Base-by-base conservation (phyloP, 2,888 invertebrate species). In the Thymelicus sylvestris region DNA sequence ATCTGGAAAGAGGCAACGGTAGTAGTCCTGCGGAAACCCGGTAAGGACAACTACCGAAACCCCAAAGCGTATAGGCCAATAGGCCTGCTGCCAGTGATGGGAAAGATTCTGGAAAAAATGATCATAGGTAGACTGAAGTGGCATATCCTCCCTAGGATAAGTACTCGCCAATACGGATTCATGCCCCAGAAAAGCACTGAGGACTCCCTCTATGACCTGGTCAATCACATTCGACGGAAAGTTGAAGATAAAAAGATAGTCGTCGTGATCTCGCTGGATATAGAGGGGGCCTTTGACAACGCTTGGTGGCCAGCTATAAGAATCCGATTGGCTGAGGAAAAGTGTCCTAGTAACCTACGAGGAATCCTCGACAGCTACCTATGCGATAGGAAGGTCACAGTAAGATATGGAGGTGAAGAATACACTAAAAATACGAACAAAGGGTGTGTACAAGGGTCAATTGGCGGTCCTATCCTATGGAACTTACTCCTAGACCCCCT, bases 21-120 rank as follows among this genome's bases (percentile, higher is more conserved):
- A 2, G 31, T 62, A 1, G 15, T 62, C 13, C 13, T 62, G 3
- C n/a, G 62, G 47, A 62, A 62, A 44, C 62, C 62, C 13, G 62
- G 47, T 6, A 44, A 31, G 24, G 38, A 44, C 6, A 47, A 62
- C 24, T 62, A 62, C 13, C 44, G 10, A 2, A 19, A 44, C 2
- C 62, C 62, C 3, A 62, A 62, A 47, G 44, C 64, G 0, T 64
- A 50, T 15, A 24, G 64, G 15, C 64, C 64, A 2, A 64, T 64
- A 31, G 64, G 64, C 1, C 12, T 64, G 15, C 7, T 52, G 6
- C 15, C 64, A n/a, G 44, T 70, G 8, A 48, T 59, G 24, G 65
- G 70, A 15, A 70, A 72, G 15, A 60, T 72, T 4, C 3, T 72
- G 0, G 67, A 72, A 38, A 67, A 72, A 47, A 19, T 72, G 7